Evolutionary conservation across 30 jellyfish, hydroid and myxozoan species (phyloP).

Genomic region (Euphysa ruthae): DNA sequence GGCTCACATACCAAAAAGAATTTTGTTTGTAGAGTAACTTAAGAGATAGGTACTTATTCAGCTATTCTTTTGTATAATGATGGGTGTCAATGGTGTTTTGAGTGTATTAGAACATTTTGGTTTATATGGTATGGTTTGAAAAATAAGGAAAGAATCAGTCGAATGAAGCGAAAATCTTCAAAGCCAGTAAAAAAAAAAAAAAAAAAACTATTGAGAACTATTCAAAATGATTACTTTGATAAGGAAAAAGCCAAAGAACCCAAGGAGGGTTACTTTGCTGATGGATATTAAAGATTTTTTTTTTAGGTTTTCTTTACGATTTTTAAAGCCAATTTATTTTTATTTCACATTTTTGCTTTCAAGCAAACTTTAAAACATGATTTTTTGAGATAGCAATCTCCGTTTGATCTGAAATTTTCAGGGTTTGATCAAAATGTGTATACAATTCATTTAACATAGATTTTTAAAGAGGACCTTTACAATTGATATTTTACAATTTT

Average conservation of each 20-base stretch:
- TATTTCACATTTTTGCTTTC: not conserved
- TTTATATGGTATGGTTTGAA: not conserved
- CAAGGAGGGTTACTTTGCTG: not conserved
- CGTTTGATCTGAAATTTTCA: slow-evolving; percentile 13
- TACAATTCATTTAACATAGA: not conserved
- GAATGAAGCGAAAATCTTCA: not conserved
- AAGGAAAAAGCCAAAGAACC: not conserved
- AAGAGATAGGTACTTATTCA: not conserved
- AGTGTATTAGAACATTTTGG: not conserved
- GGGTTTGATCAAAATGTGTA: not conserved
- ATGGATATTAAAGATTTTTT: not conserved
- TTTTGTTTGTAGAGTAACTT: not conserved
- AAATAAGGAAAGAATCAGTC: not conserved
- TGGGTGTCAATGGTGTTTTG: slow-evolving; percentile 8
- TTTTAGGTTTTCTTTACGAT: not conserved
- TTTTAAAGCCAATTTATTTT: not conserved
- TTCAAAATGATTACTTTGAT: not conserved
- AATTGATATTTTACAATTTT: too few relatives aligned
- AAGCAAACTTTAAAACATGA: not conserved
- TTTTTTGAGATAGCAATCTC: not conserved
- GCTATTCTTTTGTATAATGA: not conserved
- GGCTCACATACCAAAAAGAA: too few relatives aligned
- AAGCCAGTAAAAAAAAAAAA: not conserved
- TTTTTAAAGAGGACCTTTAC: too few relatives aligned
- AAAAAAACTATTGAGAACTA: not conserved